Evolutionary conservation across 2,888 invertebrate genomes (phyloP), one percentile per base, ranked within the genome.

Genomic region (Timema cristinae): DNA sequence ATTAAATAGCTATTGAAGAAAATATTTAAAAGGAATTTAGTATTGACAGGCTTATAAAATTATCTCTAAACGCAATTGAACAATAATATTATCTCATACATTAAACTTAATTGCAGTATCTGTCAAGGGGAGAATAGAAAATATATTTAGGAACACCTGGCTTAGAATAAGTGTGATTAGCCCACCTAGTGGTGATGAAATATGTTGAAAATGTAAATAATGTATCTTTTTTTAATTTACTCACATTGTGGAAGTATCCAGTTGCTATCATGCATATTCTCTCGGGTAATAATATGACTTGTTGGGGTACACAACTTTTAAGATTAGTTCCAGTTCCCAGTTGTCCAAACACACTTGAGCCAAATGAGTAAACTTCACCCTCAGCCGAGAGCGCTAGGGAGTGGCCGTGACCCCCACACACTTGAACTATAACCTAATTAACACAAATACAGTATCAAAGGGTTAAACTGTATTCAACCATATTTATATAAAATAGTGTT

Each of bases 321-420:
- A 84, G 82, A 8, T 85, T 81, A 32, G 82, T 82, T 2, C 85
- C 86, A 66, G 81, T 83, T 63, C 91, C 93, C 49, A 94, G 84
- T 81, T 94, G 94, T 0, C 93, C 94, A 81, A 92, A 94, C 76
- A 89, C 88, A 75, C 90, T 91, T 71, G 92, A 90, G 47, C 91
- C 91, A 79, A 87, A 83, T 0, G 89, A 86, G 76, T 87, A 88
- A 69, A 94, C 88, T 75, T 88, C 86, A 32, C 94, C 94, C 79
- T 88, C 87, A 52, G 83, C 83, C 71, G 88, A 89, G 47, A 93
- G 83, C 16, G 88, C 85, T 67, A 91, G 82, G 10, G 90, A 89
- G 81, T 95, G 94, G 0, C 86, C 92, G 84, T 85, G 91, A 73
- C 87, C 94, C 80, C 86, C 92, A 80, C 85, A 84, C 9, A 88